phyloP scores from a whole-genome alignment of 1,140 invertebrate genomes.

The Tetramorium simillimum region DNA sequence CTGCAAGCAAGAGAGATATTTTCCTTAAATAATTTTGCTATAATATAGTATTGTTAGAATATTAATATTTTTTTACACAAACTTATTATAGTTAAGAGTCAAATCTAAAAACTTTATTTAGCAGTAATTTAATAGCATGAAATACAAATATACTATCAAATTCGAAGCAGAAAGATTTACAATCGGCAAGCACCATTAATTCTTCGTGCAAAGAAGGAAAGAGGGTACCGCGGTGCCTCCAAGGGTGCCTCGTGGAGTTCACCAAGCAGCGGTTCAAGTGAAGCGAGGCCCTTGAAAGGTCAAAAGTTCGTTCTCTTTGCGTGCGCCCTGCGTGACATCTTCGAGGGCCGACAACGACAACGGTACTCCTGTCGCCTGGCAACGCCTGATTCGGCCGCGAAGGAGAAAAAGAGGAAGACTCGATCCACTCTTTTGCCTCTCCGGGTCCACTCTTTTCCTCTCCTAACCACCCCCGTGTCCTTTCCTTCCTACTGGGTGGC shows the following conservation, averaged over 20 bases:
- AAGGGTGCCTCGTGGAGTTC: slow-evolving; percentile 30
- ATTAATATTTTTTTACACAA: neutral
- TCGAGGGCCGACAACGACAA: slow-evolving; percentile 67
- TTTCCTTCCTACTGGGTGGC: slow-evolving; percentile 12
- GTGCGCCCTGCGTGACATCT: slow-evolving; percentile 65
- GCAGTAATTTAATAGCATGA: too few species aligned
- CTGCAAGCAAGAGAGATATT: neutral
- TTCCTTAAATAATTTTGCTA: neutral
- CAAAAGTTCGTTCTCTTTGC: slow-evolving; percentile 75
- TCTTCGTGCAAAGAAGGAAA: neutral
- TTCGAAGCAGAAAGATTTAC: neutral
- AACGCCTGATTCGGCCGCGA: slow-evolving; percentile 63
- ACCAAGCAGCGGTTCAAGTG: slow-evolving; percentile 54
- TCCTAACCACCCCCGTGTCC: neutral
- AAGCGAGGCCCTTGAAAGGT: slow-evolving; percentile 71
- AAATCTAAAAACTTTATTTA: neutral
- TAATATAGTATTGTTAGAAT: neutral
- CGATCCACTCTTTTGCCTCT: slow-evolving; percentile 7
- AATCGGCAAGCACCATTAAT: neutral
- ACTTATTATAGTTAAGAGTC: neutral
- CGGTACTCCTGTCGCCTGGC: slow-evolving; percentile 71
- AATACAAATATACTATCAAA: neutral
- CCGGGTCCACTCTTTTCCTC: slow-evolving; percentile 28
- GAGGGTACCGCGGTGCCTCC: neutral
- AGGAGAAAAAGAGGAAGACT: slow-evolving; percentile 30